These are phyloP conservation scores for Xylocampa areola DNA, from an alignment of 2,888 invertebrate genomes.

Conservation along the genomic window DNA sequence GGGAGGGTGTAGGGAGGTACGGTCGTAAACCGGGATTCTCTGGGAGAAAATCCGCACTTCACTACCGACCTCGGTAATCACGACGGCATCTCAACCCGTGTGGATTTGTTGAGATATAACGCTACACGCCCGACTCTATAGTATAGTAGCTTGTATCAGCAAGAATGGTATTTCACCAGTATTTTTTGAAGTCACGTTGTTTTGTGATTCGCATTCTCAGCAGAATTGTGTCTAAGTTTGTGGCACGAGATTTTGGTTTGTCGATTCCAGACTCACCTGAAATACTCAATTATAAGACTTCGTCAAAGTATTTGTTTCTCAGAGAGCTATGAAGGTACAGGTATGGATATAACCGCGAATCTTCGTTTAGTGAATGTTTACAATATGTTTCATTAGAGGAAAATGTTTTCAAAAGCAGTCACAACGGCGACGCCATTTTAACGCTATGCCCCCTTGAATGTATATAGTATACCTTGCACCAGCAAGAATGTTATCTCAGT, in stretches of 20 bases:
- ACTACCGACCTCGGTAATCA: conserved; percentile 84
- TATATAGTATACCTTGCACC: conserved; percentile 45
- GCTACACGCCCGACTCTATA: conserved; percentile 55
- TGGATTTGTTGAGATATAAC: conserved; percentile 77
- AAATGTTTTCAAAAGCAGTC: too few species aligned
- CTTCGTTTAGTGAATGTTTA: too few species aligned
- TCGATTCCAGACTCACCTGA: too few species aligned
- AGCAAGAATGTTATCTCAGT: conserved; percentile 32
- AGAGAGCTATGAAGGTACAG: too few species aligned
- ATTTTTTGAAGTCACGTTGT: conserved; percentile 48
- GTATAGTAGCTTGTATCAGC: conserved; percentile 40
- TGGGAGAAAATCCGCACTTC: conserved; percentile 84
- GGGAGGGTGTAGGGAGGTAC: conserved; percentile 63
- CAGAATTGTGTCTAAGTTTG: conserved; percentile 17
- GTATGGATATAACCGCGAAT: too few species aligned
- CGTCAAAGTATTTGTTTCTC: too few species aligned
- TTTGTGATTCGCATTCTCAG: conserved; percentile 37
- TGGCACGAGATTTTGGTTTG: conserved; percentile 18
- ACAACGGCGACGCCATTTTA: too few species aligned
- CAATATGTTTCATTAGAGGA: too few species aligned
- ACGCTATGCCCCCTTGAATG: conserved; percentile 54
- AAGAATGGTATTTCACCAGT: conserved; percentile 29
- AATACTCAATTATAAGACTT: too few species aligned
- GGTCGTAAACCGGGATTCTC: conserved; percentile 86
- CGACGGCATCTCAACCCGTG: conserved; percentile 70